Conservation (phyloP, 2,797 vertebrate species). For the Okamejei kenojei region DNA sequence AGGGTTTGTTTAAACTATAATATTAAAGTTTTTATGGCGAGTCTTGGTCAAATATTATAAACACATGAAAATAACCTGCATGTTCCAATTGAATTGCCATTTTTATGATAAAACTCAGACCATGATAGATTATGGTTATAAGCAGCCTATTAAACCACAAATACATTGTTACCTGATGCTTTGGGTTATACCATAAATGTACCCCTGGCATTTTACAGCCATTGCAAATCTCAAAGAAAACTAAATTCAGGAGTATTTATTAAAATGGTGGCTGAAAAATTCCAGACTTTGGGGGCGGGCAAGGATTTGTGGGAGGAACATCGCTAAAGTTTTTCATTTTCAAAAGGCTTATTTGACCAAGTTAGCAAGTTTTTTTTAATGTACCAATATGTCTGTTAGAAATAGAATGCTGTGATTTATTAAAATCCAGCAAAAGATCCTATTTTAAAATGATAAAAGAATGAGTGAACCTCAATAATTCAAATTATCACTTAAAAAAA, state of each 20-base stretch:
- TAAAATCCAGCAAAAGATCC: neutral
- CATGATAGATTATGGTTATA: neutral
- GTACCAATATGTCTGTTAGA: too few species aligned
- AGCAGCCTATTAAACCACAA: neutral
- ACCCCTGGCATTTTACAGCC: neutral
- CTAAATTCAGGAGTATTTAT: conserved; percentile 1
- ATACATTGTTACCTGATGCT: neutral
- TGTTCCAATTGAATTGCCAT: neutral
- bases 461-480: neutral
- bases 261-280: conserved; percentile 22
- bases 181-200: neutral
- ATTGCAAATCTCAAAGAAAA: neutral
- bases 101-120: neutral
- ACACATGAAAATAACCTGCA: neutral
- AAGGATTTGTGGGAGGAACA: neutral
- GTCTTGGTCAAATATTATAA: neutral
- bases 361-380: too few species aligned
- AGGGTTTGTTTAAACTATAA: neutral
- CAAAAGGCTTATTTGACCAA: neutral
- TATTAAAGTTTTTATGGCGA: neutral
- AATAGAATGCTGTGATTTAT: neutral
- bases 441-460: neutral
- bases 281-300: neutral
- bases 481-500: neutral
- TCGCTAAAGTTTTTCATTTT: neutral